Conservation (phyloP, 2,888 invertebrate species). For the Pseudoips prasinana region DNA sequence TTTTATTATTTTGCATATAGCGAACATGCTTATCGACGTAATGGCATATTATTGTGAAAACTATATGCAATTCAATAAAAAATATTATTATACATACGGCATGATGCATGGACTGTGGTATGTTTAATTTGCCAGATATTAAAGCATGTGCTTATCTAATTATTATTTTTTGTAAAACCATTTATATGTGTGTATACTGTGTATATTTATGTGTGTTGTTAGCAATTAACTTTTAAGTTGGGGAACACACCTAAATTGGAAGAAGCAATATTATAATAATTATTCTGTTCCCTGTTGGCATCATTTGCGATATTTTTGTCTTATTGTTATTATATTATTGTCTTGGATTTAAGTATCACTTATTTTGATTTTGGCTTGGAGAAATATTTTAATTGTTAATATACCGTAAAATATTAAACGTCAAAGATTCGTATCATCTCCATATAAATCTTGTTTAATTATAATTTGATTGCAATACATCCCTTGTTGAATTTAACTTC, state of each 20-base stretch:
- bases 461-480: too few relatives aligned
- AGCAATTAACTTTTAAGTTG: neutral
- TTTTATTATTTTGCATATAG: slow-evolving; percentile 16
- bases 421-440: too few relatives aligned
- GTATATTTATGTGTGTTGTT: slow-evolving; percentile 3
- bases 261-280: too few relatives aligned
- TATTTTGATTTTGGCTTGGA: too few relatives aligned
- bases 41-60: slow-evolving; percentile 11
- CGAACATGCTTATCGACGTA: slow-evolving; percentile 11
- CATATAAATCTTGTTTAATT: too few relatives aligned
- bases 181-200: slow-evolving; percentile 14
- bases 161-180: slow-evolving; percentile 21
- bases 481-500: too few relatives aligned
- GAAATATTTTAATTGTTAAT: too few relatives aligned
- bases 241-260: slow-evolving; percentile 19
- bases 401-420: too few relatives aligned
- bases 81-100: slow-evolving; percentile 8
- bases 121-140: slow-evolving; percentile 20
- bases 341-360: too few relatives aligned
- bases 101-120: slow-evolving; percentile 30
- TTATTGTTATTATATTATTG: too few relatives aligned
- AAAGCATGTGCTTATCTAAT: slow-evolving; percentile 30
- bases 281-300: too few relatives aligned
- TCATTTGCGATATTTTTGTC: too few relatives aligned
- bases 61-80: slow-evolving; percentile 11